Conservation (phyloP, 2,113 vertebrate genomes). For the Micronisus gabar region DNA sequence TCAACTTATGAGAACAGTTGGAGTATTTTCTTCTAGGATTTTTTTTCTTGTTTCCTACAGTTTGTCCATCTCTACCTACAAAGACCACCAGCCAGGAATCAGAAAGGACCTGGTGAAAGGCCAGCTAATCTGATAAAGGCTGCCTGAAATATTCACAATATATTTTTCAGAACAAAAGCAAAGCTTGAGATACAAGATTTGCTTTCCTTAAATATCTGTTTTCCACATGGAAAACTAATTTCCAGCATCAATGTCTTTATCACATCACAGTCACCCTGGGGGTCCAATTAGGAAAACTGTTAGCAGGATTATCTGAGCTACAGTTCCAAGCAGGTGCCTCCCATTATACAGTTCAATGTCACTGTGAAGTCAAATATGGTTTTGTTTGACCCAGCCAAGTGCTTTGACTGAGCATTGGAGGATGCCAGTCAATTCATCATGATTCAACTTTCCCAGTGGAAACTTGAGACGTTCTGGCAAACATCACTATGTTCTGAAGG, state of each 20-base stretch:
- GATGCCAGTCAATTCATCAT: neutral
- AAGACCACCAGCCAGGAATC: neutral
- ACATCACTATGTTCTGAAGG: neutral
- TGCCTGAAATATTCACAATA: neutral
- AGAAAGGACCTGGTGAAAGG: neutral
- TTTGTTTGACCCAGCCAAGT: neutral
- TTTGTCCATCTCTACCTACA: neutral
- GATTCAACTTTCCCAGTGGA: constrained; percentile 9
- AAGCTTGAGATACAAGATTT: neutral
- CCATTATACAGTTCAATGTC: neutral
- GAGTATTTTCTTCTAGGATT: neutral
- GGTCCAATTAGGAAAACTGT: neutral
- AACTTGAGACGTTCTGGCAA: neutral
- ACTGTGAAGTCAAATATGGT: neutral
- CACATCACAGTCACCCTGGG: neutral
- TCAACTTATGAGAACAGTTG: neutral
- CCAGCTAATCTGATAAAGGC: neutral
- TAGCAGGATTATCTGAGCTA: neutral
- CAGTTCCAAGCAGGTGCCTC: constrained; percentile 4
- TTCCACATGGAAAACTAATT: neutral
- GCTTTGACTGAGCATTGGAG: neutral
- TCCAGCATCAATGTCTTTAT: neutral
- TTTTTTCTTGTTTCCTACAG: neutral
- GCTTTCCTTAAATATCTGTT: neutral
- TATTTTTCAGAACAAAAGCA: neutral